Evolutionary conservation across 2,113 vertebrate genomes (phyloP), one percentile per base, ranked within the genome.

Genomic region (Ammospiza nelsoni): DNA sequence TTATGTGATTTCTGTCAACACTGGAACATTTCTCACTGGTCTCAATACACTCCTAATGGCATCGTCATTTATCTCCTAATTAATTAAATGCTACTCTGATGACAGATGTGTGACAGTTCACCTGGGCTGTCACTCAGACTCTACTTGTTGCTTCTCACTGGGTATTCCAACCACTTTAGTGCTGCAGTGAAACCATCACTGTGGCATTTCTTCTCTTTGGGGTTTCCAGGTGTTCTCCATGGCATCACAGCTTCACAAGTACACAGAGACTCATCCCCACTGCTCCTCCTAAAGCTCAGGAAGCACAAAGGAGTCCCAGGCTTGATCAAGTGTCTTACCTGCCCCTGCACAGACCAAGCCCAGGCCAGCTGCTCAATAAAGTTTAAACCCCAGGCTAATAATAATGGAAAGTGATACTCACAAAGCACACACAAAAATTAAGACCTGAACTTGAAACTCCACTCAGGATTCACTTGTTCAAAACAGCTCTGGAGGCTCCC

Each of bases 41-140:
- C 88, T 95, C 76, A 86, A 49, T 88, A 44, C 54, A 72, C 73
- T 52, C 65, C 87, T 94, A 95, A 90, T 76, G 49, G 84, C 90
- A 90, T 79, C 39, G 5, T 95, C 84, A 52, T 92, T 97, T 94
- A 73, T 92, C 90, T 95, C 73, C 85, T 96, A 92, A 96, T 96
- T 95, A 95, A 83, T 95, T 94, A 97, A 94, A 95, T 68, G 76
- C 66, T 88, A 18, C 84, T 91, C 48, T 68, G 85, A 66, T 83
- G 92, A 94, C 80, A 93, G 87, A 84, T 89, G 80, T 55, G 43
- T 9, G 29, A 35, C 0, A 8, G 92, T 93, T 95, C 92, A 92
- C 93, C 83, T 78, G 79, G 39, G 83, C 85, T 93, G 80, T 87
- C 92, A 62, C 33, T 92, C 92, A 92, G 28, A 17, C 43, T 61